A percentile compares a stretch with the other conserved stretches of the same genome.
Conservation (phyloP, 2,113 vertebrate genomes). For the Cyanoliseus patagonus region DNA sequence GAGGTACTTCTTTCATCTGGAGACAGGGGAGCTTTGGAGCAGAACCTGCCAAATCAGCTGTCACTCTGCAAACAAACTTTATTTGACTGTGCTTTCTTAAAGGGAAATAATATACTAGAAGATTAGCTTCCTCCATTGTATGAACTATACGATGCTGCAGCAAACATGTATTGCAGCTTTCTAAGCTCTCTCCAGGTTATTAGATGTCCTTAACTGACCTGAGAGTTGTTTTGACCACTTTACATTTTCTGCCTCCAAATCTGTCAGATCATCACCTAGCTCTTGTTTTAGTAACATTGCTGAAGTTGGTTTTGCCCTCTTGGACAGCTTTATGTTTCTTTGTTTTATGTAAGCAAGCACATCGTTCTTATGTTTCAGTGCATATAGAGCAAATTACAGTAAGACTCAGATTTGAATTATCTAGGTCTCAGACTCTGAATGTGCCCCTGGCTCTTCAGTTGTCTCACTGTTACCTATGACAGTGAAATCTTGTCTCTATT, state of each 20-base stretch:
- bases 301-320: not conserved
- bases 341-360: not conserved
- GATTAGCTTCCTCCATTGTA: not conserved
- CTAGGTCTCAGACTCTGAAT: not conserved
- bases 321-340: not conserved
- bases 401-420: not conserved
- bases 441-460: slow-evolving; percentile 7
- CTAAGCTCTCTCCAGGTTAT: not conserved
- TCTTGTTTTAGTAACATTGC: not conserved
- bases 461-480: not conserved
- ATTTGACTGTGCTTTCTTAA: not conserved
- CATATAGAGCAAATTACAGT: not conserved
- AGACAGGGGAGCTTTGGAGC: not conserved
- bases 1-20: not conserved
- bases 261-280: not conserved
- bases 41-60: not conserved
- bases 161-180: not conserved
- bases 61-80: not conserved
- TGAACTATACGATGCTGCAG: not conserved
- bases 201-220: not conserved
- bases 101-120: not conserved
- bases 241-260: not conserved
- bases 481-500: not conserved
- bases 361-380: not conserved
- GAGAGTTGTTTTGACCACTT: not conserved